Evolutionary conservation across 2,113 vertebrate species (phyloP), one percentile per base, ranked within the genome.

Genomic region (Atractosteus spatula): DNA sequence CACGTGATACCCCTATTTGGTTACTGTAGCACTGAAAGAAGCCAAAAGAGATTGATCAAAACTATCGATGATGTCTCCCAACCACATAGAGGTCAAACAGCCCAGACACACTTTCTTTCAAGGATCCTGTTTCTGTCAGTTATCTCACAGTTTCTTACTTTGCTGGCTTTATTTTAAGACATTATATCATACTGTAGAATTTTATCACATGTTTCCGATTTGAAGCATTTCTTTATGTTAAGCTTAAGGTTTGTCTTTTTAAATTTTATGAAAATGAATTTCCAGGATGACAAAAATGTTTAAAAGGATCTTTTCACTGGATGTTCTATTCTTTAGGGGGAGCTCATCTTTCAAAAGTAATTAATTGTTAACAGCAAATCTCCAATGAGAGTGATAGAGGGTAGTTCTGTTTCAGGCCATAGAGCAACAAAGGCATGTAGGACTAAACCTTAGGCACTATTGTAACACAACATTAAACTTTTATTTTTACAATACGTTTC

Each of bases 371-470:
- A 54, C 51, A 42, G 61, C 63, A 62, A 74, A 55, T 70, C 62
- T 69, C 12, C 10, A 64, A 51, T 4, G 17, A 42, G 55, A 57
- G 47, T 29, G n/a, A 59, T 8, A n/a, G 3, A 61, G 11, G 41
- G 3, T 42, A 29, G 8, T 12, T 75, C 44, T 73, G 29, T 67
- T 67, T 75, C 3, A 56, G 56, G 59, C 68, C 44, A 64, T 4
- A 72, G 71, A 75, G 79, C 84, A 86, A 87, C 83, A 83, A 82
- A 86, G 78, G 71, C 68, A 66, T 41, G 16, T 3, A 12, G 68
- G 44, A 59, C 72, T 66, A 61, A 7, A 77, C 83, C 73, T 65
- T 11, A 10, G 6, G 76, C 84, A 79, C 67, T 70, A 42, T 59
- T 82, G 77, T 77, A 79, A 54, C 70, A 69, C 74, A 74, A 76